These are phyloP conservation scores for Phengaris arion DNA, from an alignment of 2,888 invertebrate species.

Conservation along the genomic window DNA sequence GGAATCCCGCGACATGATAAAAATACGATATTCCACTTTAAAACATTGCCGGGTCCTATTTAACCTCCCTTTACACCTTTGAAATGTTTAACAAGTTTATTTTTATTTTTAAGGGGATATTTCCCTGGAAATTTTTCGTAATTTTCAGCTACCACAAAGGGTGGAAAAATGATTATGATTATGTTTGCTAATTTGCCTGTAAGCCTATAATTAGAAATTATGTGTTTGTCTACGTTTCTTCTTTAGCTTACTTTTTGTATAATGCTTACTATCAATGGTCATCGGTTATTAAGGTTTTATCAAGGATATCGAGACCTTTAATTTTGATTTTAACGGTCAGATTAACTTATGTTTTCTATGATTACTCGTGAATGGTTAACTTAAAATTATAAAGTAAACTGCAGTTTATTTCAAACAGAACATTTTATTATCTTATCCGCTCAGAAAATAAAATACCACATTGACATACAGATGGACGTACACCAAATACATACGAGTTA, in stretches of 20 bases:
- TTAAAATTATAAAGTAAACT: conserved; percentile 53
- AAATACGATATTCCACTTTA: conserved; percentile 60
- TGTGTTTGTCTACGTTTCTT: neutral
- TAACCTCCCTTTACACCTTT: conserved; percentile 40
- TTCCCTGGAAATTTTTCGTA: conserved; percentile 23
- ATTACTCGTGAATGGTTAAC: conserved; percentile 23
- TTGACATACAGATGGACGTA: conserved; percentile 79
- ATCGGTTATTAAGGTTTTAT: no score
- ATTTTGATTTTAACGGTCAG: no score
- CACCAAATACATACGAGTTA: conserved; percentile 76
- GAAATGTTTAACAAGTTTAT: conserved; percentile 45
- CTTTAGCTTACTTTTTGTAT: neutral
- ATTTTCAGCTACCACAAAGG: conserved; percentile 7
- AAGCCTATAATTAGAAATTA: neutral
- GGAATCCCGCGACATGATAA: conserved; percentile 69
- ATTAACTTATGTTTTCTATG: neutral
- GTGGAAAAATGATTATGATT: neutral
- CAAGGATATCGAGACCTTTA: no score
- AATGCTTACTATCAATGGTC: neutral
- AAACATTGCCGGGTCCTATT: conserved; percentile 41
- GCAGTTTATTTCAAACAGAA: conserved; percentile 75
- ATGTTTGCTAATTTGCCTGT: neutral
- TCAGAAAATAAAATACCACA: conserved; percentile 77
- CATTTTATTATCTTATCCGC: conserved; percentile 80
- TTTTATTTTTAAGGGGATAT: conserved; percentile 36